phyloP scores from a whole-genome alignment of 2,888 invertebrate genomes.

The Leptura quadrifasciata region DNA sequence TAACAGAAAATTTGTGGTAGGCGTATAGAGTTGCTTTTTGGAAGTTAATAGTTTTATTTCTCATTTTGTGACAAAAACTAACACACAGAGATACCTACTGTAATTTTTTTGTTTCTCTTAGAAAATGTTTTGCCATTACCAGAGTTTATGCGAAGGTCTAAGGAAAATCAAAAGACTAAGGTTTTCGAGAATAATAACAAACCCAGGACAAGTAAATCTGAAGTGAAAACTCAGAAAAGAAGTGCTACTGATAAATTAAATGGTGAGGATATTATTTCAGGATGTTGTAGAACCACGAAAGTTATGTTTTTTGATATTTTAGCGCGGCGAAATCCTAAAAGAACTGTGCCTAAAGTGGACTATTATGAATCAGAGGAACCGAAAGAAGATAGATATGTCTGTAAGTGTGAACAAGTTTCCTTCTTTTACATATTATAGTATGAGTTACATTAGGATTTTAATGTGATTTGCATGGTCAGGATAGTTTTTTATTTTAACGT shows the following conservation, averaged over 20 bases:
- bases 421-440: no score
- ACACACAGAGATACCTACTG: no score
- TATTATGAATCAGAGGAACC: conserved; percentile 53
- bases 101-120: conserved; percentile 1
- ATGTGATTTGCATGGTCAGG: no score
- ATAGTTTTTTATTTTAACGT: no score
- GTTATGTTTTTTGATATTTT: neutral
- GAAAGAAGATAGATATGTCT: conserved; percentile 55
- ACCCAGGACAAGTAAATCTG: neutral
- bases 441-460: no score
- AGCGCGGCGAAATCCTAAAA: conserved; percentile 42
- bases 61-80: no score
- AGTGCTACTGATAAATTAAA: no score
- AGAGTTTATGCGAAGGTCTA: conserved; percentile 29
- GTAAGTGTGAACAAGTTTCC: conserved; percentile 53
- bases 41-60: no score
- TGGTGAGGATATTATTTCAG: no score
- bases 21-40: no score
- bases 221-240: neutral
- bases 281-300: no score
- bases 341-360: conserved; percentile 46
- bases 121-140: conserved; percentile 32
- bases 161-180: neutral
- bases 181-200: neutral
- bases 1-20: no score